phyloP scores from a whole-genome alignment of 2,888 invertebrate genomes.

The Drosophila mayaguana region DNA sequence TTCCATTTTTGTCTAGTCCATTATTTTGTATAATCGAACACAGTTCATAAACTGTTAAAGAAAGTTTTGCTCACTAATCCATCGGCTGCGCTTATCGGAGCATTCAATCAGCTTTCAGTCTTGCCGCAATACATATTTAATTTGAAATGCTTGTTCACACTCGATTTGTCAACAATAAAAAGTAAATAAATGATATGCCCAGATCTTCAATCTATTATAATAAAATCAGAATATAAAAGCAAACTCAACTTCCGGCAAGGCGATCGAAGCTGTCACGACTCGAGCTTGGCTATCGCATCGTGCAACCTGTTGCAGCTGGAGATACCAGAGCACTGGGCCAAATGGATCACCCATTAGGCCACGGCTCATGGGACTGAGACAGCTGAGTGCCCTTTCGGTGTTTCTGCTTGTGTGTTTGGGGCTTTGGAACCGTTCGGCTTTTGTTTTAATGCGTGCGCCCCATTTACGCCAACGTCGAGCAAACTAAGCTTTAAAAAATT shows the following conservation, averaged over 20 bases:
- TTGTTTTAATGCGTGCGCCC: slow-evolving; percentile 69
- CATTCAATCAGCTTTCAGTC: not conserved
- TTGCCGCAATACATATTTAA: not conserved
- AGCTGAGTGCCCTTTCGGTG: not conserved
- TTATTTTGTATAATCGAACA: not conserved
- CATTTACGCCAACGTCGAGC: slow-evolving; percentile 64
- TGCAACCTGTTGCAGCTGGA: slow-evolving; percentile 3
- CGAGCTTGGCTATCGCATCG: slow-evolving; percentile 7
- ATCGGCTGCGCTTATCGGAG: not conserved
- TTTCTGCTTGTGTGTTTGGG: not conserved
- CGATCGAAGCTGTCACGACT: not conserved
- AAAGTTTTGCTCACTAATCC: not conserved
- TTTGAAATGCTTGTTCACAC: slow-evolving; percentile 1
- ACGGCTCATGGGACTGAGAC: not conserved
- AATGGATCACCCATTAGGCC: slow-evolving; percentile 50
- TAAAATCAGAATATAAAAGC: not conserved
- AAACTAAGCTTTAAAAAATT: slow-evolving; percentile 78
- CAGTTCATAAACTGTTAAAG: not conserved
- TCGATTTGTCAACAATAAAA: slow-evolving; percentile 5
- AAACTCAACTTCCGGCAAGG: not conserved
- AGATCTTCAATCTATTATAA: not conserved
- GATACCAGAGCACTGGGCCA: slow-evolving; percentile 6
- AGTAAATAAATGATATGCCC: not conserved
- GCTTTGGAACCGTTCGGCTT: slow-evolving; percentile 26
- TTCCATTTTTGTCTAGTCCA: too few relatives aligned